Evolutionary conservation across 1,140 invertebrate species (phyloP).

Genomic region (Schmidtea mediterranea): DNA sequence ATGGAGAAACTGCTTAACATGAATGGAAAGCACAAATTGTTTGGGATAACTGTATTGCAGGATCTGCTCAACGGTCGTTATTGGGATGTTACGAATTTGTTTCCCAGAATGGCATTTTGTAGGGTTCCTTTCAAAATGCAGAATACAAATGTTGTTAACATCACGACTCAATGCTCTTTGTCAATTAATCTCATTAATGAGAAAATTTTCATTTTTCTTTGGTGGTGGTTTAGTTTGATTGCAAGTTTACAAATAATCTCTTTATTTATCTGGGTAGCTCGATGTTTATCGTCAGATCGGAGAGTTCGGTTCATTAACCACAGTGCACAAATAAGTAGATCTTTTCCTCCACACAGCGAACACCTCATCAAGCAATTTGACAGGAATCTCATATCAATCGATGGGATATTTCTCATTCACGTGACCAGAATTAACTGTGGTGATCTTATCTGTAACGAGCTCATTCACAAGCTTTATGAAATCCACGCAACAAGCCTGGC

Average conservation of each 20-base stretch:
- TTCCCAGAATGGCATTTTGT: neutral
- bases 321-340: too few species aligned
- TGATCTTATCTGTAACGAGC: too few species aligned
- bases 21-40: neutral
- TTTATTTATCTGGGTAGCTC: neutral
- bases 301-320: neutral
- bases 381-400: too few species aligned
- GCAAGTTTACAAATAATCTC: neutral
- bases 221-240: slow-evolving; percentile 2
- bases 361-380: too few species aligned
- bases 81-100: neutral
- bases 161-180: neutral
- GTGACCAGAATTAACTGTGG: too few species aligned
- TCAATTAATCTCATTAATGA: slow-evolving; percentile 1
- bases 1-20: slow-evolving; percentile 3
- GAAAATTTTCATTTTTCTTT: slow-evolving; percentile 5
- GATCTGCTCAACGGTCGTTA: neutral
- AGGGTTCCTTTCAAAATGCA: neutral
- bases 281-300: neutral
- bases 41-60: neutral
- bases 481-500: too few species aligned
- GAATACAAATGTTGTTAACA: neutral
- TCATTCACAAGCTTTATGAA: too few species aligned
- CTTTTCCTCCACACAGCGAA: too few species aligned
- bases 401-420: too few species aligned